Evolutionary conservation across 1,140 invertebrate species (phyloP), one percentile per base, ranked within the genome.

Genomic region (Scaptomyza hsui): DNA sequence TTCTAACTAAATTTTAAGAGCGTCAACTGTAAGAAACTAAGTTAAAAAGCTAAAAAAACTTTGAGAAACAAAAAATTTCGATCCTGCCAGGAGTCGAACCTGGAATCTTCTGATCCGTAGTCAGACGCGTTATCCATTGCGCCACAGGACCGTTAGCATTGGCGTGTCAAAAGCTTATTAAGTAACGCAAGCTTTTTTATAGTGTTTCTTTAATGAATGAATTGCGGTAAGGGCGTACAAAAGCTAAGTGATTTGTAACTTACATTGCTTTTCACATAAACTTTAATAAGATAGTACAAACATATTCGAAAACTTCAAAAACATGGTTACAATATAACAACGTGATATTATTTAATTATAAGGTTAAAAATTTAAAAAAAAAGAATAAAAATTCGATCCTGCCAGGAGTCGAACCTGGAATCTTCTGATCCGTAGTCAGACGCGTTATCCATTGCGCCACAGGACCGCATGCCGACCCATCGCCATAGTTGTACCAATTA

Each of bases 371-470:
- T 6, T 29, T 3, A n/a, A n/a, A 1, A n/a, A 35, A 35, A 35
- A n/a, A 4, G 0, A 9, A 35, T n/a, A 29, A 10, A 4, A 1
- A 3, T 49, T 18, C 93, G 93, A 94, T 93, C 93, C 92, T 93
- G 94, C 93, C 93, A 94, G 93, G 94, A 94, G 93, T 94, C 93
- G 94, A 94, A 94, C 94, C 93, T 94, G 94, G 93, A 94, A 94
- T 94, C 94, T 94, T 94, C 93, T 94, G 94, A 94, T 94, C 94
- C 93, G 94, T 94, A 94, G 94, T 94, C 94, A 91, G 93, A 94
- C 94, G 94, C 94, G 94, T 94, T 94, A 94, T 94, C 94, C 94
- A 93, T 94, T 94, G 94, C 94, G 94, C 94, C 94, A 94, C 94
- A 93, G 92, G 93, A 93, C 93, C 93, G 0, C 12, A 37, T n/a